Percentiles rank a stretch among this genome's conserved stretches.
These are phyloP conservation scores for Eunapius fragilis DNA, from an alignment of 37 sponge, comb jelly and placozoan species.

Conservation along the genomic window DNA sequence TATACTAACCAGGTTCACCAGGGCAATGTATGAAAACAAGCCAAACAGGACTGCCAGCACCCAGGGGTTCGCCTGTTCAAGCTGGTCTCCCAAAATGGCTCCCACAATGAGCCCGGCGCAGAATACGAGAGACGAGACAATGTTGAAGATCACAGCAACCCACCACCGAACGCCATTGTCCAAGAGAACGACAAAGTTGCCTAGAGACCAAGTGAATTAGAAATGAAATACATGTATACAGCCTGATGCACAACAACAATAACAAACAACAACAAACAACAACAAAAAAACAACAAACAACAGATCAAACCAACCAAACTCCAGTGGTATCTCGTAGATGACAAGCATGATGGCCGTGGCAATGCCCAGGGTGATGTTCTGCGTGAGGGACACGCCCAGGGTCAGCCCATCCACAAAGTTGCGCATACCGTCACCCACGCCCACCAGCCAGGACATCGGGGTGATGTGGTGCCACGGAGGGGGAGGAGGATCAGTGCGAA, in stretches of 20 bases:
- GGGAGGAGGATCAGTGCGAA: background rate
- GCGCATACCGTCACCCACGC: conserved; percentile 74
- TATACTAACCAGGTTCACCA: background rate
- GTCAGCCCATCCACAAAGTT: conserved; percentile 91
- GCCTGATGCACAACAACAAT: too few relatives aligned
- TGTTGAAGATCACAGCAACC: background rate
- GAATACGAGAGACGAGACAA: background rate
- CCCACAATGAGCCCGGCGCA: background rate
- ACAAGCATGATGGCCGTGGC: conserved; percentile 68
- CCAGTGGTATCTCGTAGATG: conserved; percentile 84
- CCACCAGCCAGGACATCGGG: conserved; percentile 68
- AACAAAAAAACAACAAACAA: too few relatives aligned
- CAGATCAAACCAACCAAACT: conserved; percentile 67
- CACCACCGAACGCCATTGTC: background rate
- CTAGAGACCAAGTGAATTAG: background rate
- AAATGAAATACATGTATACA: background rate
- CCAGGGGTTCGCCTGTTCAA: background rate
- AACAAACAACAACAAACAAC: too few relatives aligned
- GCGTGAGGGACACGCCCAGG: conserved; percentile 74
- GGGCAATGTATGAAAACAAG: background rate
- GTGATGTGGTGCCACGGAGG: conserved; percentile 16
- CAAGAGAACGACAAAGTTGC: background rate
- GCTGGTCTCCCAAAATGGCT: background rate
- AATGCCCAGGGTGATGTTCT: conserved; percentile 72
- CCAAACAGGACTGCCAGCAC: background rate